phyloP scores from a whole-genome alignment of 2,797 vertebrate species.

The Syngnathus rostellatus region DNA sequence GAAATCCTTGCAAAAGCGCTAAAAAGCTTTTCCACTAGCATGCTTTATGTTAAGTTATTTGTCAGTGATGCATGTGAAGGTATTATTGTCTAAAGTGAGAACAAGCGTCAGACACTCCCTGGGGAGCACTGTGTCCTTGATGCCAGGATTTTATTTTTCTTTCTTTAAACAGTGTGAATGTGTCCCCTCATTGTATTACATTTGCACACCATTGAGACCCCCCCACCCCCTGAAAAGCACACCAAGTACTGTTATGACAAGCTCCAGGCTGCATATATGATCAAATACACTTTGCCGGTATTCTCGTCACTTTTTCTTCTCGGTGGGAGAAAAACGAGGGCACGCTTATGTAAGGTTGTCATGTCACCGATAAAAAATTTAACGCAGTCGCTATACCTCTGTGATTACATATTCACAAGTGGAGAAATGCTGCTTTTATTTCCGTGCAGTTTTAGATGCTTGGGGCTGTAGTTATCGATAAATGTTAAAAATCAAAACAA shows the following conservation, averaged over 20 bases:
- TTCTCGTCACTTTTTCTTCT: slow-evolving; percentile 42
- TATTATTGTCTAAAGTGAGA: slow-evolving; percentile 68
- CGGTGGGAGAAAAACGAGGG: slow-evolving; percentile 50
- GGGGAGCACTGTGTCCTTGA: slow-evolving; percentile 66
- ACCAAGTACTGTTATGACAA: slow-evolving; percentile 29
- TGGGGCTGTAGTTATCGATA: not conserved
- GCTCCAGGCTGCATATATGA: slow-evolving; percentile 36
- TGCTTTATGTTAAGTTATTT: slow-evolving; percentile 5
- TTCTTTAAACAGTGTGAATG: slow-evolving; percentile 25
- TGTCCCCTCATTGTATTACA: slow-evolving; percentile 34
- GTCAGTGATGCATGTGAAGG: slow-evolving; percentile 47
- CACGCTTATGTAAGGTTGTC: slow-evolving; percentile 61
- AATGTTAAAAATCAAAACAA: not conserved
- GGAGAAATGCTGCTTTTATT: slow-evolving; percentile 16
- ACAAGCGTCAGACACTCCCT: slow-evolving; percentile 46
- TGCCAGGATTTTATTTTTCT: slow-evolving; percentile 46
- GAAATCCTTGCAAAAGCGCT: not conserved
- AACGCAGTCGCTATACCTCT: slow-evolving; percentile 47
- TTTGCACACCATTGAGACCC: slow-evolving; percentile 32
- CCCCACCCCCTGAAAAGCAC: slow-evolving; percentile 19
- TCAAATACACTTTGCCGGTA: slow-evolving; percentile 45
- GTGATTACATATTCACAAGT: slow-evolving; percentile 40
- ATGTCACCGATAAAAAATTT: slow-evolving; percentile 53
- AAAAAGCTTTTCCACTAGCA: not conserved
- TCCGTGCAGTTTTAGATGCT: too few species aligned